These are phyloP conservation scores for Melanostoma scalare DNA, from an alignment of 2,888 invertebrate genomes.

Conservation along the genomic window DNA sequence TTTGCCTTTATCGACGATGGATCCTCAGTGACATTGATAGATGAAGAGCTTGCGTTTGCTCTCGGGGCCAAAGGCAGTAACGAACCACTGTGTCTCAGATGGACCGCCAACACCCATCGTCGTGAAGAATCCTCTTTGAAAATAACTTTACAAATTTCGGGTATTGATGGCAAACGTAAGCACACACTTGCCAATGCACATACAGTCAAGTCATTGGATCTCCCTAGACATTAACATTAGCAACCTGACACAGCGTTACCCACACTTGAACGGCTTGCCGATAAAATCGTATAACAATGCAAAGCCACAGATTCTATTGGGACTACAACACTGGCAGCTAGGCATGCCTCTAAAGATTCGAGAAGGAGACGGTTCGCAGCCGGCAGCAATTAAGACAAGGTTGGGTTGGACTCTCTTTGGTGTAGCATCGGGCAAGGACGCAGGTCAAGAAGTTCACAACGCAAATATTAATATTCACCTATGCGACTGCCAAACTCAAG, in stretches of 20 bases:
- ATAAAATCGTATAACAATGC: constrained; percentile 9
- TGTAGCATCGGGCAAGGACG: too few relatives aligned
- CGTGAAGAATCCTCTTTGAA: too few relatives aligned
- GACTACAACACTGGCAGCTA: too few relatives aligned
- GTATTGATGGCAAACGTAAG: neutral
- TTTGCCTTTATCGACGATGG: constrained; percentile 28
- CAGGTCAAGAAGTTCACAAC: too few relatives aligned
- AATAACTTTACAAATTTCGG: neutral
- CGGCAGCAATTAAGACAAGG: constrained; percentile 9
- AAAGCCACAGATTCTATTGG: constrained; percentile 6
- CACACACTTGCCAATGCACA: neutral
- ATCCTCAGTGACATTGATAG: too few relatives aligned
- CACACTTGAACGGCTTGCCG: neutral
- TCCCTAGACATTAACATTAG: neutral
- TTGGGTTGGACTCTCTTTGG: too few relatives aligned
- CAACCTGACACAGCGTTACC: neutral
- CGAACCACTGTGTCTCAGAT: too few relatives aligned
- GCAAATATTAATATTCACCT: too few relatives aligned
- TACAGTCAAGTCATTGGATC: constrained; percentile 3
- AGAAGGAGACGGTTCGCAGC: neutral
- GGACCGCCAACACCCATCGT: too few relatives aligned
- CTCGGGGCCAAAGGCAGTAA: neutral
- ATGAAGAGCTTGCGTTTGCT: too few relatives aligned
- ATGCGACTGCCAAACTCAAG: too few relatives aligned
- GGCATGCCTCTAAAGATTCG: neutral